Evolutionary conservation across 1,140 invertebrate genomes (phyloP).

Genomic region (Plectus sambesii): DNA sequence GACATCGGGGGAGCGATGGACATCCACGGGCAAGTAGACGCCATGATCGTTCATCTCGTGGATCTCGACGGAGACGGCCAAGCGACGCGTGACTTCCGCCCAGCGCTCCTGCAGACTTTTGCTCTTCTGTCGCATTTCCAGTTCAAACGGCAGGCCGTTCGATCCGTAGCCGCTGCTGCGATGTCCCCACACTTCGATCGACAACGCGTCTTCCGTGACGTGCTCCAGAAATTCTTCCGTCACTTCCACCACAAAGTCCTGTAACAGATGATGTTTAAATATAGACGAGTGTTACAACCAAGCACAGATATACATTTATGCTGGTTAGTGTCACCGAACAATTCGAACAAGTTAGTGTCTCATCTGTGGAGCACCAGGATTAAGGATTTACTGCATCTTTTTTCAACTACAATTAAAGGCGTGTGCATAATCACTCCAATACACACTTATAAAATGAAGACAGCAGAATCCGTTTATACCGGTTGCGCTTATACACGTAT

Average conservation of each 20-base stretch:
- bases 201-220: slow-evolving; percentile 77
- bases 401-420: no score
- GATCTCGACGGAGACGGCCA: slow-evolving; percentile 87
- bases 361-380: no score
- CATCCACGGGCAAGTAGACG: slow-evolving; percentile 84
- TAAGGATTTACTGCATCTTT: no score
- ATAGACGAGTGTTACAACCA: not conserved
- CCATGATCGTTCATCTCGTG: slow-evolving; percentile 66
- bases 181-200: slow-evolving; percentile 96
- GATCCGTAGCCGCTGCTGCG: slow-evolving; percentile 69
- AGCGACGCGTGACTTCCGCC: slow-evolving; percentile 84
- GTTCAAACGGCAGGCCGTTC: no score
- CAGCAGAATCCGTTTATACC: no score
- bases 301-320: slow-evolving; percentile 10
- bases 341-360: no score
- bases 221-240: slow-evolving; percentile 95
- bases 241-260: slow-evolving; percentile 74
- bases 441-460: no score
- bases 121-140: slow-evolving; percentile 23
- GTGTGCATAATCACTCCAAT: no score
- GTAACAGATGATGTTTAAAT: slow-evolving; percentile 25
- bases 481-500: no score
- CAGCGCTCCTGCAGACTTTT: slow-evolving; percentile 56
- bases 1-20: slow-evolving; percentile 55
- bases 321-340: no score